Conservation (phyloP, 2,888 invertebrate species). For the Tetragnatha montana region DNA sequence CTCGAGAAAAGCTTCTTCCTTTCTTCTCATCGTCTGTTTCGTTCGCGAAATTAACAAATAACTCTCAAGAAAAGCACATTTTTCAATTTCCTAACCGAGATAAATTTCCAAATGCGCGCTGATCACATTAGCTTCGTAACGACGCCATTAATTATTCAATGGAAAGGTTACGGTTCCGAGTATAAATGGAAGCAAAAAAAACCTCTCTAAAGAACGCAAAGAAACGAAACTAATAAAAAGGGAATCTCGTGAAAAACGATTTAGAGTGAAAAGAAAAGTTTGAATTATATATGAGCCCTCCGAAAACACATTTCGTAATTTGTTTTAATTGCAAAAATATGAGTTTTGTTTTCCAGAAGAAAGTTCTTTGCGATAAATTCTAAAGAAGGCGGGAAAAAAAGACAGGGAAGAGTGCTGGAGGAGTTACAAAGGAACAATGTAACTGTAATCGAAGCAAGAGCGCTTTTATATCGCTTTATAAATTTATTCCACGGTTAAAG, state of each 20-base stretch:
- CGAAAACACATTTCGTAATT: neutral
- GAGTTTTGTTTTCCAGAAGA: neutral
- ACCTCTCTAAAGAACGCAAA: neutral
- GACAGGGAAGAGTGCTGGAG: neutral
- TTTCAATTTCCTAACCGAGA: neutral
- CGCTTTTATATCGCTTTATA: neutral
- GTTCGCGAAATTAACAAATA: neutral
- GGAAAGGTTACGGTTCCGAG: neutral
- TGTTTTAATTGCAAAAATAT: neutral
- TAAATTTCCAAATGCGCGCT: neutral
- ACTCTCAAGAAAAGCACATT: neutral
- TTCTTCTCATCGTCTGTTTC: neutral
- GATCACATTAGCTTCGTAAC: neutral
- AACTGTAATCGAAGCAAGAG: neutral
- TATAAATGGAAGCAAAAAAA: neutral
- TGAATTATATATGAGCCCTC: neutral
- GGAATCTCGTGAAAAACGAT: neutral
- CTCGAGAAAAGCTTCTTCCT: neutral
- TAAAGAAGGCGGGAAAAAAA: neutral
- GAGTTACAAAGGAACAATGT: neutral
- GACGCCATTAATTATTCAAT: neutral
- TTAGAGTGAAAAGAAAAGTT: neutral
- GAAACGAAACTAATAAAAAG: neutral
- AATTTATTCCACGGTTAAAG: neutral
- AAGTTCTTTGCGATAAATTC: neutral